Evolutionary conservation across 2,888 invertebrate species (phyloP).

Genomic region (Amblyjoppa proteus): DNA sequence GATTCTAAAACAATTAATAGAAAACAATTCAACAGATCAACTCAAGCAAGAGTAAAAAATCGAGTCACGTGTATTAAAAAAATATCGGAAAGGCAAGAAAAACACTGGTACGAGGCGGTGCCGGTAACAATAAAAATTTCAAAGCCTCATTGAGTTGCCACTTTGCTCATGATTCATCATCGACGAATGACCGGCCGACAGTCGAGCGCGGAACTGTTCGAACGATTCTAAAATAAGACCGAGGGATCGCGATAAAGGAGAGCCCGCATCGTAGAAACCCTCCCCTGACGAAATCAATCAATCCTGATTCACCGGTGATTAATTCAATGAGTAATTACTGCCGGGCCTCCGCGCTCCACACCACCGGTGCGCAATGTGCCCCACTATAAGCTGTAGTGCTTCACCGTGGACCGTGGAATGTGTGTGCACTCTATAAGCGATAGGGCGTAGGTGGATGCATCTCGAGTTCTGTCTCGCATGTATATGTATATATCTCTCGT

Average conservation of each 20-base stretch:
- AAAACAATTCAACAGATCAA: not conserved
- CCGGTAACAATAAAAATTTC: not conserved
- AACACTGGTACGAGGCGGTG: not conserved
- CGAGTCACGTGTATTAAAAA: not conserved
- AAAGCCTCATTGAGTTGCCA: not conserved
- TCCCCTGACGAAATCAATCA: slow-evolving; percentile 52
- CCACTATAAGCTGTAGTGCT: not conserved
- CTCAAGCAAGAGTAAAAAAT: not conserved
- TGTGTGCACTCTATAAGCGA: not conserved
- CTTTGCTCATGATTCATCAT: not conserved
- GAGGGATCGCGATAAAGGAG: slow-evolving; percentile 40
- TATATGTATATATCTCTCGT: not conserved
- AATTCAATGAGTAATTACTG: slow-evolving; percentile 59
- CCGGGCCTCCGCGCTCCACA: slow-evolving; percentile 8
- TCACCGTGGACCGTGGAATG: not conserved
- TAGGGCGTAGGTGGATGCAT: not conserved
- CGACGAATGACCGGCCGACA: not conserved
- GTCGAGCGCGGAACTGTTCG: not conserved
- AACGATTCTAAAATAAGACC: slow-evolving; percentile 26
- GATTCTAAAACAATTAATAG: slow-evolving; percentile 12
- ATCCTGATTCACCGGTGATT: slow-evolving; percentile 63
- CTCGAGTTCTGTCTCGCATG: not conserved
- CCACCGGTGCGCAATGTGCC: not conserved
- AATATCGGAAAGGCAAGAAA: not conserved
- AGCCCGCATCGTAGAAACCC: slow-evolving; percentile 56